Evolutionary conservation across 2,888 invertebrate species (phyloP).

Genomic region (Drosophila paramelanica): DNA sequence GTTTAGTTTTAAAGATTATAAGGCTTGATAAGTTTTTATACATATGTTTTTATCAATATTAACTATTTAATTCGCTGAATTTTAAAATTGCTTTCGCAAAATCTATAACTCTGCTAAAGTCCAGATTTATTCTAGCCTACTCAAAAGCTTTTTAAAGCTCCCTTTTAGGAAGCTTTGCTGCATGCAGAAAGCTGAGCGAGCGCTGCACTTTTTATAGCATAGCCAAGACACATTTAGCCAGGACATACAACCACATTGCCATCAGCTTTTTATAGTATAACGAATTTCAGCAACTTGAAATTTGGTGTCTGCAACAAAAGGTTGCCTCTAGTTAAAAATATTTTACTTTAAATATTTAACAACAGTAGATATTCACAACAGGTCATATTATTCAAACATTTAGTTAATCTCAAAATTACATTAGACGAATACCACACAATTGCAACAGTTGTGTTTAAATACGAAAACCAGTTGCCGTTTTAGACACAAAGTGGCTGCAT

Average conservation of each 20-base stretch:
- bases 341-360: neutral
- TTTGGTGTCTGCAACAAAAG: neutral
- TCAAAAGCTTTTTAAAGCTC: conserved; percentile 1
- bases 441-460: conserved; percentile 46
- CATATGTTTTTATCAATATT: neutral
- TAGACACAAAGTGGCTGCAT: neutral
- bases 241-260: conserved; percentile 18
- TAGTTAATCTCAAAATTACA: conserved; percentile 4
- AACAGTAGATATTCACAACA: neutral
- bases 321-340: neutral
- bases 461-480: conserved; percentile 54
- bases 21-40: neutral
- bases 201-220: conserved; percentile 26
- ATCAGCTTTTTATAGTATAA: conserved; percentile 17
- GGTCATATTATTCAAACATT: conserved; percentile 8
- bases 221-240: conserved; percentile 25
- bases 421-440: conserved; percentile 28
- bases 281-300: too few species aligned
- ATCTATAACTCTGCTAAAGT: too few species aligned
- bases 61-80: neutral
- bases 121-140: neutral
- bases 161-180: neutral
- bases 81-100: neutral
- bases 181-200: neutral
- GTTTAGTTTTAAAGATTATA: neutral